Evolutionary conservation across 2,888 invertebrate species (phyloP).

Genomic region (Microctonus aethiopoides): DNA sequence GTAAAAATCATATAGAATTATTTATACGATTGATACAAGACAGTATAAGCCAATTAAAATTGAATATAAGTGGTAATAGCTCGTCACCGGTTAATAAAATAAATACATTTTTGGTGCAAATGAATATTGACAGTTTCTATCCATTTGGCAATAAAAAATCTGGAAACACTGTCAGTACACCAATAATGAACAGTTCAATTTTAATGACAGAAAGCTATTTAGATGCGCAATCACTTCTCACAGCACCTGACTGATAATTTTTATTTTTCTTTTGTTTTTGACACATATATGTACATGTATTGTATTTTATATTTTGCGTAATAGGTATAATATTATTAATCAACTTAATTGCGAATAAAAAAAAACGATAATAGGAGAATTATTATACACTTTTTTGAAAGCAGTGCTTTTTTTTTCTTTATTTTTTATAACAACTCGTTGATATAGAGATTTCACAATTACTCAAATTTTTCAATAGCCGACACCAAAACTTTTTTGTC

Average conservation of each 20-base stretch:
- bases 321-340: too few relatives aligned
- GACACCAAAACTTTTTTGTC: too few relatives aligned
- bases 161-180: conserved; percentile 57
- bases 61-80: conserved; percentile 54
- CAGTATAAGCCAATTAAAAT: conserved; percentile 68
- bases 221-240: conserved; percentile 78
- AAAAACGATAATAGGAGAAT: too few relatives aligned
- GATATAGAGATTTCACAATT: too few relatives aligned
- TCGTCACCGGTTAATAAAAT: conserved; percentile 55
- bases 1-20: conserved; percentile 72
- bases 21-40: conserved; percentile 68
- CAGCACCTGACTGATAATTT: conserved; percentile 76
- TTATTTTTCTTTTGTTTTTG: conserved; percentile 10
- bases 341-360: too few relatives aligned
- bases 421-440: not conserved
- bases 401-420: not conserved
- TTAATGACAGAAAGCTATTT: conserved; percentile 74
- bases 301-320: conserved; percentile 23
- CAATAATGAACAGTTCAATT: conserved; percentile 71
- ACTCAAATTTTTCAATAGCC: too few relatives aligned
- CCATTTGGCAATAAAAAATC: conserved; percentile 62
- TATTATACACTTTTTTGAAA: too few relatives aligned
- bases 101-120: conserved; percentile 55
- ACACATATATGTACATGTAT: too few relatives aligned
- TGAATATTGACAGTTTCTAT: conserved; percentile 64